Conservation (phyloP, 2,113 vertebrate genomes). For the Silurus glanis region DNA sequence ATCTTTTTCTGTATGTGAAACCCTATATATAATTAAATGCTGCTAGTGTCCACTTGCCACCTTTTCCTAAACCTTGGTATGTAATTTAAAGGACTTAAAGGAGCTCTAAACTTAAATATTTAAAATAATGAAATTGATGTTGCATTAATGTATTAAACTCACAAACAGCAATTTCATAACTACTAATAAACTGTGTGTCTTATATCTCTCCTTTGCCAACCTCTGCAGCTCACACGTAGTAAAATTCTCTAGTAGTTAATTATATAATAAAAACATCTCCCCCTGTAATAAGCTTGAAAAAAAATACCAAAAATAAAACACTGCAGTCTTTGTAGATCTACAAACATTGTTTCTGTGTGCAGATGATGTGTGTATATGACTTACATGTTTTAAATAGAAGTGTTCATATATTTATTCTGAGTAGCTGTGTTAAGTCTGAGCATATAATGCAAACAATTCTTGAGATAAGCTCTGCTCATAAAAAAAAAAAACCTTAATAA, state of each 20-base stretch:
- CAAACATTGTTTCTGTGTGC: neutral
- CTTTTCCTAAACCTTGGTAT: neutral
- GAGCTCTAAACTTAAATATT: neutral
- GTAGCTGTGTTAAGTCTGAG: neutral
- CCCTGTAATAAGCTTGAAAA: neutral
- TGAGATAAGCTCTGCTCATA: neutral
- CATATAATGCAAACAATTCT: neutral
- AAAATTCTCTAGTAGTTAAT: neutral
- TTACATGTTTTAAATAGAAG: neutral
- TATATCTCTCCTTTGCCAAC: neutral
- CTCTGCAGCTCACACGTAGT: neutral
- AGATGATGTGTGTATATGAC: neutral
- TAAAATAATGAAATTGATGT: neutral
- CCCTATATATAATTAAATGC: neutral
- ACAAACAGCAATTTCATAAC: neutral
- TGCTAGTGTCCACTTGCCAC: neutral
- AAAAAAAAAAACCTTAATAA: neutral
- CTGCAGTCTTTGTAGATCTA: neutral
- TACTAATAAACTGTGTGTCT: neutral
- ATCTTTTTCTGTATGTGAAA: neutral
- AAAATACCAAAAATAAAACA: neutral
- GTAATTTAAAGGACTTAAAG: neutral
- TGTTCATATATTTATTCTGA: neutral
- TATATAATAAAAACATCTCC: constrained; percentile 11
- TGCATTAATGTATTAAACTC: neutral